Evolutionary conservation across 2,113 vertebrate species (phyloP).

Genomic region (Odobenus rosmarus): DNA sequence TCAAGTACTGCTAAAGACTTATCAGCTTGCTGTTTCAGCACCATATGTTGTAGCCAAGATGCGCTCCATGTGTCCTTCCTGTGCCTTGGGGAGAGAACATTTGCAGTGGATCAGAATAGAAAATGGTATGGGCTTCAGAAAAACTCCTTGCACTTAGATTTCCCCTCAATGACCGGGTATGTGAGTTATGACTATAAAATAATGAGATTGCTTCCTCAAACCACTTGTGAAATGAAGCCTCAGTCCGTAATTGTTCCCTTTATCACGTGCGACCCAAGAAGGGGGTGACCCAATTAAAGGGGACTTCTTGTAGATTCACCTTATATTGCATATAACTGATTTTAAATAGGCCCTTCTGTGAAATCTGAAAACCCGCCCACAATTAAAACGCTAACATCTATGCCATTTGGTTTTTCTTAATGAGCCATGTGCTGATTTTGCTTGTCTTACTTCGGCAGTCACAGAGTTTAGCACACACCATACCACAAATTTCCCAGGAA

Average conservation of each 20-base stretch:
- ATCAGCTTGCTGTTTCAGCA: conserved; percentile 83
- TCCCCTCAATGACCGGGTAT: conserved; percentile 20
- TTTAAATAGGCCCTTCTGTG: conserved; percentile 62
- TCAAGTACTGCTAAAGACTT: conserved; percentile 84
- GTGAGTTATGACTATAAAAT: conserved; percentile 35
- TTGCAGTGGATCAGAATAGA: conserved; percentile 82
- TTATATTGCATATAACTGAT: conserved; percentile 41
- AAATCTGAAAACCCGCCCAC: conserved; percentile 46
- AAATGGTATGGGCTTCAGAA: conserved; percentile 60
- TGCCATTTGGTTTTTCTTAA: conserved; percentile 76
- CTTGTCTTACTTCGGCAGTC: conserved; percentile 64
- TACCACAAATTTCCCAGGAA: conserved; percentile 50
- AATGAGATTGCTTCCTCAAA: background rate
- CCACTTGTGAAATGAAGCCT: conserved; percentile 19
- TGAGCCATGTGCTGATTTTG: conserved; percentile 66
- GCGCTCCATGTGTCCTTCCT: conserved; percentile 81
- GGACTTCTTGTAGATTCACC: conserved; percentile 2
- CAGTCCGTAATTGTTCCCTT: background rate
- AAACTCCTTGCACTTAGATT: conserved; percentile 48
- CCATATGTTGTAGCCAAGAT: conserved; percentile 84
- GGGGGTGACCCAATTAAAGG: background rate
- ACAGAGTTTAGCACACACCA: conserved; percentile 51
- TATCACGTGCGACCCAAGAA: background rate
- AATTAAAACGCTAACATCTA: conserved; percentile 70
- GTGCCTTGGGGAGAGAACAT: conserved; percentile 79